Conservation (phyloP, 2,888 invertebrate genomes). For the Mechanitis mazaeus region DNA sequence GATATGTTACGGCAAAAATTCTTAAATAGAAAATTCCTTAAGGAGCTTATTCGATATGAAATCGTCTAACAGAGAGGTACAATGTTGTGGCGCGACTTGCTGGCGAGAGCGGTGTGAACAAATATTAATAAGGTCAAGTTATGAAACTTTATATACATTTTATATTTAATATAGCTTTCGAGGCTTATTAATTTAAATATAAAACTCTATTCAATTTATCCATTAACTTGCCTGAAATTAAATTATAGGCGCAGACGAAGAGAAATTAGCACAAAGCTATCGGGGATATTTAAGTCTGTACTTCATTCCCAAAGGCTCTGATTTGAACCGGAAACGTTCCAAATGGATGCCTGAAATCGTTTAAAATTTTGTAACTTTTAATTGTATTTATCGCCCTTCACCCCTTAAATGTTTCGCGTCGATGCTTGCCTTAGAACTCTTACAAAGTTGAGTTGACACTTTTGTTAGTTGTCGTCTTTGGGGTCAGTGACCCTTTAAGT, state of each 20-base stretch:
- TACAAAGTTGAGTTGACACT: conserved; percentile 25
- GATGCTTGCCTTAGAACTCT: conserved; percentile 22
- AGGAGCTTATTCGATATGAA: conserved; percentile 25
- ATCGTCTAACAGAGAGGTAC: conserved; percentile 12
- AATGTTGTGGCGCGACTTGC: background rate
- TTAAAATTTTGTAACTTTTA: conserved; percentile 34
- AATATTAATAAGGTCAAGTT: background rate
- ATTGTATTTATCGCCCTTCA: conserved; percentile 31
- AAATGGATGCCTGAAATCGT: conserved; percentile 24
- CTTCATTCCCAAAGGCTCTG: conserved; percentile 16
- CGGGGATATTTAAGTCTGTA: conserved; percentile 18
- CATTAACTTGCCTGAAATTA: conserved; percentile 14
- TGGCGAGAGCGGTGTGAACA: background rate
- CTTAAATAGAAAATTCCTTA: conserved; percentile 21
- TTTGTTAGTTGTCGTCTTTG: conserved; percentile 29
- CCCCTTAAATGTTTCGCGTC: conserved; percentile 27
- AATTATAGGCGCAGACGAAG: conserved; percentile 10
- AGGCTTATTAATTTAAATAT: background rate
- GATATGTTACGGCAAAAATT: conserved; percentile 17
- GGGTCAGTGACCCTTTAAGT: conserved; percentile 13
- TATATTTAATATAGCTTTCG: background rate
- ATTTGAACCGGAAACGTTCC: conserved; percentile 23
- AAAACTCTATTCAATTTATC: background rate
- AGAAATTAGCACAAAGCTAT: conserved; percentile 22
- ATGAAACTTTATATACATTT: background rate